These are phyloP conservation scores for Calameuta pallipes DNA, from an alignment of 2,888 invertebrate genomes.

Conservation along the genomic window DNA sequence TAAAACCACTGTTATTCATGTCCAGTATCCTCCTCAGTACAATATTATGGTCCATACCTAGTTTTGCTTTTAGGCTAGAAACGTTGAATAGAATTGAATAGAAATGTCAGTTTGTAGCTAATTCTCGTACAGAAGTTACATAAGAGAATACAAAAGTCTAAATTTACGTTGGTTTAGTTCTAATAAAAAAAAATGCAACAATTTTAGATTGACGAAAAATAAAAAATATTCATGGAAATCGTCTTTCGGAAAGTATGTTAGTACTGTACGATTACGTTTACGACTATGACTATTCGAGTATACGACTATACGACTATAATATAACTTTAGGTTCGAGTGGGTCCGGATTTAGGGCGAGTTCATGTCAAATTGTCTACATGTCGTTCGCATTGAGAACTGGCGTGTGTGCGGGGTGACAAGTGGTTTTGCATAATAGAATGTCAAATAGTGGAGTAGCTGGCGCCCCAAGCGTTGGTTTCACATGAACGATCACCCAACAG, in stretches of 20 bases:
- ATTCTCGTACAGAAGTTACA: too few species aligned
- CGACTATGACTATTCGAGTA: background rate
- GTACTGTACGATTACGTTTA: background rate
- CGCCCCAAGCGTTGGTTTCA: constrained; percentile 44
- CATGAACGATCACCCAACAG: constrained; percentile 50
- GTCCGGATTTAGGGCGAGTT: constrained; percentile 26
- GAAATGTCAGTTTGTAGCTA: too few species aligned
- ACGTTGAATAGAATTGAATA: too few species aligned
- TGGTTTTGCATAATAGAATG: constrained; percentile 54
- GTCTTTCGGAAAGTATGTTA: background rate
- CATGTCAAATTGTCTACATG: constrained; percentile 47
- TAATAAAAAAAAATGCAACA: background rate
- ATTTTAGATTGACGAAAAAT: background rate
- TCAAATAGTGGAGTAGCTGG: constrained; percentile 39
- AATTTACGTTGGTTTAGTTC: too few species aligned
- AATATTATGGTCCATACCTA: too few species aligned
- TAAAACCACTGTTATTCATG: too few species aligned
- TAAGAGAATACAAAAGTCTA: too few species aligned
- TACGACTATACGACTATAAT: background rate
- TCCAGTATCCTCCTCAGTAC: too few species aligned
- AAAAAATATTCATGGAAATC: background rate
- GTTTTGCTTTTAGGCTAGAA: too few species aligned
- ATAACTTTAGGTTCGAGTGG: background rate
- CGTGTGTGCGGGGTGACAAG: constrained; percentile 26
- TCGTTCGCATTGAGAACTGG: constrained; percentile 29